A percentile compares a stretch with the other conserved stretches of the same genome.
phyloP scores from a whole-genome alignment of 2,888 invertebrate species.

The Drosophila heteroneura region DNA sequence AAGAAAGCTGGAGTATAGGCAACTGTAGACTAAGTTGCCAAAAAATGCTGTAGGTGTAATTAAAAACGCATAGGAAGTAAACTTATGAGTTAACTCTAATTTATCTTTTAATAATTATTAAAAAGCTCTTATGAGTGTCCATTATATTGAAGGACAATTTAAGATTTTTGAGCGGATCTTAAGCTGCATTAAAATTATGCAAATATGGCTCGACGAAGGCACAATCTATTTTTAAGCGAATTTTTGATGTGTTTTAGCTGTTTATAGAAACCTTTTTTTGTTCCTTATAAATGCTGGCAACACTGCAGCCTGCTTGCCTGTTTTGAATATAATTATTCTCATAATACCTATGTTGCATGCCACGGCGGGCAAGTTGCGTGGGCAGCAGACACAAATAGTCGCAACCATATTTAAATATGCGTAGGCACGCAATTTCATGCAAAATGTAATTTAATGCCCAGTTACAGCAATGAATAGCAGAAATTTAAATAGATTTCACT shows the following conservation, averaged over 20 bases:
- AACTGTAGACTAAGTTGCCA: neutral
- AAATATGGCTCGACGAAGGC: neutral
- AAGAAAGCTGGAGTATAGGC: neutral
- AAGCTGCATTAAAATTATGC: neutral
- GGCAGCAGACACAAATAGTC: slow-evolving; percentile 9
- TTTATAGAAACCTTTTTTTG: no score
- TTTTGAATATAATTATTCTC: neutral
- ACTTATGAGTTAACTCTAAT: neutral
- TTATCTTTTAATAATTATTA: neutral
- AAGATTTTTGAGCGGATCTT: neutral
- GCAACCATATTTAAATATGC: slow-evolving; percentile 8
- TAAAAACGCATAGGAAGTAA: neutral
- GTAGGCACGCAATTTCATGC: neutral
- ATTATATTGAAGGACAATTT: neutral
- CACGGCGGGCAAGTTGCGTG: slow-evolving; percentile 18
- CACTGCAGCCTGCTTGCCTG: neutral
- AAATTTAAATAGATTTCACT: slow-evolving; percentile 10
- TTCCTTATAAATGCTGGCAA: neutral
- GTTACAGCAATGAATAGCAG: neutral
- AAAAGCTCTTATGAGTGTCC: neutral
- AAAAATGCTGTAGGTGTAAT: neutral
- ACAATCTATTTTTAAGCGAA: neutral
- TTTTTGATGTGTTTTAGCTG: neutral
- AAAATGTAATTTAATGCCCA: slow-evolving; percentile 4
- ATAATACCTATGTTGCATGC: slow-evolving; percentile 36